These are phyloP conservation scores for Centruroides sculpturatus DNA, from an alignment of 1,140 invertebrate species.

Conservation along the genomic window DNA sequence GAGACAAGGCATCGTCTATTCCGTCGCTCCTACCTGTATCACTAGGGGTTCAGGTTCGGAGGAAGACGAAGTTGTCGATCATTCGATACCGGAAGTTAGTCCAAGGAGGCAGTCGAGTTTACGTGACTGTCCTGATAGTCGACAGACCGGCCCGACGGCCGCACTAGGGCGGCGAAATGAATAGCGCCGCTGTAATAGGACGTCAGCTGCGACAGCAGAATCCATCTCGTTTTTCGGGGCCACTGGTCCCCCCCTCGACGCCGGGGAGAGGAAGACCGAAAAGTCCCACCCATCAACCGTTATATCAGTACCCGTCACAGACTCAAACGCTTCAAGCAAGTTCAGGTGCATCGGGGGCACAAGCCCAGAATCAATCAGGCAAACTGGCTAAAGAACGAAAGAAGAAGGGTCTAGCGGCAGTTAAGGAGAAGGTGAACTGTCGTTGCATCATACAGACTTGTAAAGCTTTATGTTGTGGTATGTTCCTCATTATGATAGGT, in stretches of 20 bases:
- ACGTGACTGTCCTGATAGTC: too few species aligned
- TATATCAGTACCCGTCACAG: conserved; percentile 2
- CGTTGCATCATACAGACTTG: conserved; percentile 74
- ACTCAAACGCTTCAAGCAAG: conserved; percentile 7
- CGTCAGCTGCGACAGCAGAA: conserved; percentile 22
- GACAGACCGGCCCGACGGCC: too few species aligned
- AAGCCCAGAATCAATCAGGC: conserved; percentile 4
- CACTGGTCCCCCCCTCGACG: conserved; percentile 14
- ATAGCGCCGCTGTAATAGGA: conserved; percentile 23
- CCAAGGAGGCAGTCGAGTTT: too few species aligned
- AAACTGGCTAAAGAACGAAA: conserved; percentile 2
- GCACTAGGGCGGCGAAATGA: conserved; percentile 33
- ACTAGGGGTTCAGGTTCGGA: too few species aligned
- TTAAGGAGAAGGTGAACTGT: conserved; percentile 13
- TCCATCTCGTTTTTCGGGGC: conserved; percentile 6
- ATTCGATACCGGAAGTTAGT: too few species aligned
- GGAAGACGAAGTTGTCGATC: too few species aligned
- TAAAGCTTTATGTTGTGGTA: conserved; percentile 64
- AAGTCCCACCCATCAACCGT: conserved; percentile 16
- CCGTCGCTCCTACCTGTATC: too few species aligned
- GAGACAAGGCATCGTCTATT: too few species aligned
- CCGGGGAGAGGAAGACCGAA: conserved; percentile 18
- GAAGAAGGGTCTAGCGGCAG: conserved; percentile 1
- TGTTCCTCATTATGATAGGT: conserved; percentile 67
- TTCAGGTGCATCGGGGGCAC: background rate